Conservation (phyloP, 1,140 invertebrate genomes). For the Amphibalanus amphitrite region DNA sequence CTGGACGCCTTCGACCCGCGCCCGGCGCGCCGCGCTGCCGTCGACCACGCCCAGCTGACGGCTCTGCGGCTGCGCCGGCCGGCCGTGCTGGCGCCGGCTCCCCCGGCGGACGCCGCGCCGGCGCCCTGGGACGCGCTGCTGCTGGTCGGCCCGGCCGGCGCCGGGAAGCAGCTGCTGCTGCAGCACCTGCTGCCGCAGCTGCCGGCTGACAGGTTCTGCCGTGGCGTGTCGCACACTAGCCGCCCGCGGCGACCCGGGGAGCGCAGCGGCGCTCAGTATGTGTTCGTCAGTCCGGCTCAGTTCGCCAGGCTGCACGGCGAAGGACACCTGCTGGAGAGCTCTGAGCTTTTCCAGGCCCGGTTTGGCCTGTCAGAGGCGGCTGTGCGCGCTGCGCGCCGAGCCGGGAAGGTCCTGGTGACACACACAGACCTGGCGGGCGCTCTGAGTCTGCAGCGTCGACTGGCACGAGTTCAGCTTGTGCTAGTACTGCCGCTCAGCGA, state of each 20-base stretch:
- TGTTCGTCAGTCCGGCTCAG: neutral
- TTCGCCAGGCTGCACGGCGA: neutral
- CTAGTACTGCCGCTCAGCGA: neutral
- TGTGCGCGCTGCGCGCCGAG: neutral
- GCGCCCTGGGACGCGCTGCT: neutral
- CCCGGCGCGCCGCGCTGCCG: neutral
- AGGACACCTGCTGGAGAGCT: neutral
- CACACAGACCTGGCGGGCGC: neutral
- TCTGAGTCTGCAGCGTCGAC: neutral
- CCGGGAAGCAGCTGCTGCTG: neutral
- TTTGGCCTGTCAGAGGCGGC: neutral
- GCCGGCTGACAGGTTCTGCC: neutral
- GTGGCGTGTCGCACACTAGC: neutral
- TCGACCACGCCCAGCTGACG: neutral
- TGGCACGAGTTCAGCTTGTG: neutral
- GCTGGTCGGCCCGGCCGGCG: neutral
- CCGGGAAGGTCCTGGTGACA: neutral
- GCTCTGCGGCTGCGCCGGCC: neutral
- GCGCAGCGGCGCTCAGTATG: neutral
- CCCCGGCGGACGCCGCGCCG: neutral
- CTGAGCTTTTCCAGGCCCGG: neutral
- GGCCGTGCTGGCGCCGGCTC: neutral
- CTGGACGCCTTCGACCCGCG: neutral
- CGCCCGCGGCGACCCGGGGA: neutral
- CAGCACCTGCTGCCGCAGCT: neutral